Percentiles rank a stretch among this genome's conserved stretches.
These are phyloP conservation scores for Phenganax subtilis DNA, from an alignment of 92 coral and sea anemone genomes.

Conservation along the genomic window DNA sequence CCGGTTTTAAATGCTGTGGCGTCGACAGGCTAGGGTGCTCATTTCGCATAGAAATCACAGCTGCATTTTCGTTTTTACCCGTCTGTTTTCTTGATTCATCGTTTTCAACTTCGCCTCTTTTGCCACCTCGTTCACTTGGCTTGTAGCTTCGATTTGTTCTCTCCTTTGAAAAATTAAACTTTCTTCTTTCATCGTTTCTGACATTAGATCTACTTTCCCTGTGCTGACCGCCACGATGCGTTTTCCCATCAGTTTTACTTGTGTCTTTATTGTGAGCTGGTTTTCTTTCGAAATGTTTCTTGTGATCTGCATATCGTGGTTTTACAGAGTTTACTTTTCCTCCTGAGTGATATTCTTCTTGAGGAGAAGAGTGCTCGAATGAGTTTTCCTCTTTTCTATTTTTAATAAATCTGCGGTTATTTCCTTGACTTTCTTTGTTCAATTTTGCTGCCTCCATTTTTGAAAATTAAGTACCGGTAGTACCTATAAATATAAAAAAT, in stretches of 20 bases:
- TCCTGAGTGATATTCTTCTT: background rate
- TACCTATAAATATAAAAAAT: background rate
- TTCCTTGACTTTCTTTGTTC: conserved; percentile 20
- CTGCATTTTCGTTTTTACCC: background rate
- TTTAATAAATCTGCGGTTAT: conserved; percentile 16
- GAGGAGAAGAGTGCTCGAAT: background rate
- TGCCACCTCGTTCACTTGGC: background rate
- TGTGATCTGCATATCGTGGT: conserved; percentile 9
- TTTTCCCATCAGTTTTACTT: too few relatives aligned
- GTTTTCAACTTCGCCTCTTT: background rate
- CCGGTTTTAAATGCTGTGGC: conserved; percentile 24
- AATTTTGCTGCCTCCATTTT: conserved; percentile 10
- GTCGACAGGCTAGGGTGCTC: background rate
- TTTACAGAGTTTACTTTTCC: conserved; percentile 15
- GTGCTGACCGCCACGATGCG: background rate
- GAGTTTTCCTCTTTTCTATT: conserved; percentile 9
- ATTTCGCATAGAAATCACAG: background rate
- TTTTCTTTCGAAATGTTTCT: conserved; percentile 21
- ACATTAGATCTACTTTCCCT: conserved; percentile 13
- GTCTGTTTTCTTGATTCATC: background rate
- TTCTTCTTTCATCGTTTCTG: background rate
- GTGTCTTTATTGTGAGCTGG: background rate
- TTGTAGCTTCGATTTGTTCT: conserved; percentile 1
- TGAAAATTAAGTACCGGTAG: background rate
- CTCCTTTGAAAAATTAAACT: conserved; percentile 17